These are phyloP conservation scores for Isotomurus palustris DNA, from an alignment of 2,888 invertebrate species.

Conservation along the genomic window DNA sequence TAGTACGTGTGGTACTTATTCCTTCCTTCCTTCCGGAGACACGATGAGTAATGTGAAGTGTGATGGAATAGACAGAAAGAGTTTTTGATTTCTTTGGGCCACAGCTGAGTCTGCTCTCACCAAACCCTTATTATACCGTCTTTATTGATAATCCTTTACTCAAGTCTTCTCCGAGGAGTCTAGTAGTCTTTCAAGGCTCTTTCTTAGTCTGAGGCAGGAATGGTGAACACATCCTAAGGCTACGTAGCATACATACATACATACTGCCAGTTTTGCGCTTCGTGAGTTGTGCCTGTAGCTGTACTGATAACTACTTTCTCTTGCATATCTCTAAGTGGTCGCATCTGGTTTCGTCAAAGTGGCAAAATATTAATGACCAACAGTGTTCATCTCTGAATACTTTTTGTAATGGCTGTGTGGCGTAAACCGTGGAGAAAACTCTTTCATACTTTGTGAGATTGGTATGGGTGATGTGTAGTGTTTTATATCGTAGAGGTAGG, in stretches of 20 bases:
- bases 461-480: no score
- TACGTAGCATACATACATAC: no score
- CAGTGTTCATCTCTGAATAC: no score
- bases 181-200: neutral
- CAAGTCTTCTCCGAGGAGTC: neutral
- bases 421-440: no score
- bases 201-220: no score
- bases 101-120: constrained; percentile 45
- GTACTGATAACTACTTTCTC: neutral
- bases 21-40: constrained; percentile 20
- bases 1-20: no score
- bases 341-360: constrained; percentile 36
- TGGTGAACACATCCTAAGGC: no score
- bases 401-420: no score
- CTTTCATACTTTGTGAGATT: no score
- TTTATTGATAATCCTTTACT: neutral
- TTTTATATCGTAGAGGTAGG: no score
- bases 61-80: constrained; percentile 45
- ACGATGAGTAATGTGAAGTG: constrained; percentile 45
- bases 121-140: constrained; percentile 26
- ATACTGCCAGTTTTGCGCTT: no score
- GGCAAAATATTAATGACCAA: constrained; percentile 43
- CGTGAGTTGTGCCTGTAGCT: no score
- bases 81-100: constrained; percentile 45
- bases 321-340: constrained; percentile 31